Percentiles rank a stretch among this genome's conserved stretches.
Conservation (phyloP, 2,888 invertebrate genomes). For the Megamerina dolium region DNA sequence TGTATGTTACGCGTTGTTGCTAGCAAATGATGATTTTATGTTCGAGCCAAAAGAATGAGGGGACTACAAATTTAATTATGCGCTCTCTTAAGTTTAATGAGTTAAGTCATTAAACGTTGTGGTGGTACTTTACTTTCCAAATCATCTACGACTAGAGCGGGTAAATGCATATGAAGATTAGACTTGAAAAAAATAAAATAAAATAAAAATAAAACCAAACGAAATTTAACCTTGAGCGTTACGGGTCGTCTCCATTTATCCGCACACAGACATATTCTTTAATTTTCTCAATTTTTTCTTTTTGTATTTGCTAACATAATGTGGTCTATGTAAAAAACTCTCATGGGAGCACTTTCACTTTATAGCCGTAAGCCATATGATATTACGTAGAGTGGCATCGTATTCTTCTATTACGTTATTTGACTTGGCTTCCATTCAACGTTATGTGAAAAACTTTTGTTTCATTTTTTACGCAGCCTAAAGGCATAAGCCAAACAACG, state of each 20-base stretch:
- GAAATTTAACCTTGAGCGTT: neutral
- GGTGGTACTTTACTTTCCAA: no score
- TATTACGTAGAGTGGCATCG: conserved; percentile 24
- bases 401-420: neutral
- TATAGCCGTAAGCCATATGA: conserved; percentile 38
- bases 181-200: neutral
- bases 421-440: conserved; percentile 2
- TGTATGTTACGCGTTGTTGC: no score
- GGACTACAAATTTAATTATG: conserved; percentile 34
- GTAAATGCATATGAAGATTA: no score
- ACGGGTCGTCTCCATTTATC: neutral
- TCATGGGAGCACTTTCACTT: conserved; percentile 34
- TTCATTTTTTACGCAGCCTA: conserved; percentile 3
- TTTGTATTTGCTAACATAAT: neutral
- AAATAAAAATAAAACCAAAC: neutral
- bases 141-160: no score
- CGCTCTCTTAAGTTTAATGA: conserved; percentile 32
- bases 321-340: no score
- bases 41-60: no score
- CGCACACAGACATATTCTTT: neutral
- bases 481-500: conserved; percentile 21
- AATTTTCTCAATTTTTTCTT: neutral
- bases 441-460: conserved; percentile 8
- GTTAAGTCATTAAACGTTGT: conserved; percentile 33
- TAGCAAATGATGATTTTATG: no score